Evolutionary conservation across 2,797 vertebrate genomes (phyloP), one percentile per base, ranked within the genome.

Genomic region (Xenopus petersii): DNA sequence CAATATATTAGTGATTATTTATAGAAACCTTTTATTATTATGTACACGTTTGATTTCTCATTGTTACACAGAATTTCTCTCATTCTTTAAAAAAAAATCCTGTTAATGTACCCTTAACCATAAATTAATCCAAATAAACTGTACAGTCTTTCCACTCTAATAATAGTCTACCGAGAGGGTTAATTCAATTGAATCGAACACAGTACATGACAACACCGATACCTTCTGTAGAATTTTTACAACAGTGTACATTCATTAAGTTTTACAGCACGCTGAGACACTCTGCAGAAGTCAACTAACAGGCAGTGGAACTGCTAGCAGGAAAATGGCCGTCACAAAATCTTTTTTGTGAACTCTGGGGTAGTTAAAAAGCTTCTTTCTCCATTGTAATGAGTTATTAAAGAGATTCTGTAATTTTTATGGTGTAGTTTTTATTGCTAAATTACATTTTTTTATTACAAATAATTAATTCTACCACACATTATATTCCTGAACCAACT

Each of bases 201-300:
- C 92, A 92, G 93, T 91, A 93, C 92, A 84, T 87, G 92, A 96
- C 95, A 94, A 94, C 92, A 93, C 91, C 93, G 90, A 87, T 91
- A 88, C 90, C 88, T 84, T 80, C 84, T 75, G 79, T 88, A 84
- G 88, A 90, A 90, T 62, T 72, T 21, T 63, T 42, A 1, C 1
- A 21, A 21, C 21, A 21, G 21, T 21, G 21, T 21, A 55, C 93
- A 96, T 95, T 95, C 92, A 90, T 91, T 90, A 90, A 6, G 33
- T n/a, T 55, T 67, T 21, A 66, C 73, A 62, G 59, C 75, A 68
- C 63, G 54, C 70, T 64, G 51, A 51, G 15, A 21, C 62, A 55
- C 8, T 16, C 33, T 64, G 48, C 64, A 51, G 12, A 60, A 71
- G 21, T 60, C 58, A 54, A 21, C 63, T 64, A 42, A 33, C 26